Conservation (phyloP, 1,140 invertebrate genomes). For the Neodiprion pinetum region DNA sequence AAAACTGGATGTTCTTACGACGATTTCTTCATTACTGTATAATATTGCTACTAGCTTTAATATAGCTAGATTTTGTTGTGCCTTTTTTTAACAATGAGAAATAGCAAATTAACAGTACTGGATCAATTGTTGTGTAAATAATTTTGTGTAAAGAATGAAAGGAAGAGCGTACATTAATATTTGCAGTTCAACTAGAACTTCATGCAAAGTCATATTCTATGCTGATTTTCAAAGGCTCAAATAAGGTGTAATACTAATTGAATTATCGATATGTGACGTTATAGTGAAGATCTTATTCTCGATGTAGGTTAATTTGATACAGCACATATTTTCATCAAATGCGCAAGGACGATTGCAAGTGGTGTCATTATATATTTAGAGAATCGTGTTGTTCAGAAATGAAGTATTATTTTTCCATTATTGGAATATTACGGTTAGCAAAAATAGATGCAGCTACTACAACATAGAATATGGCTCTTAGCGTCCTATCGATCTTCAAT, state of each 20-base stretch:
- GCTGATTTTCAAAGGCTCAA: background rate
- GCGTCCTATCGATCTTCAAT: background rate
- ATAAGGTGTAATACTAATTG: background rate
- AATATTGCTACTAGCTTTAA: too few species aligned
- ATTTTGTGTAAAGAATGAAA: background rate
- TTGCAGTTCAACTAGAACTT: conserved; percentile 7
- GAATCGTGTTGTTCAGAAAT: background rate
- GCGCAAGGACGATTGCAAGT: too few species aligned
- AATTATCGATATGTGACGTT: background rate
- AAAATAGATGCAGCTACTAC: background rate
- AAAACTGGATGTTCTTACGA: background rate
- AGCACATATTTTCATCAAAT: too few species aligned
- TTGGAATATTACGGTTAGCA: background rate
- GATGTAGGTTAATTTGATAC: too few species aligned
- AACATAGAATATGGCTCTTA: background rate
- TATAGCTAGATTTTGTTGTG: too few species aligned
- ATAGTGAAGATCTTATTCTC: background rate
- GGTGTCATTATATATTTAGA: too few species aligned
- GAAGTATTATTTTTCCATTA: background rate
- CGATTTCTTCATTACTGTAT: background rate
- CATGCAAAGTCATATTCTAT: background rate
- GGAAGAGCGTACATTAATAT: background rate
- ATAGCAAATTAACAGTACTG: background rate
- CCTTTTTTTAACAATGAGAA: too few species aligned
- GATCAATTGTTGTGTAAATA: background rate